phyloP scores from a whole-genome alignment of 2,797 vertebrate genomes.

The Xenentodon cancila region DNA sequence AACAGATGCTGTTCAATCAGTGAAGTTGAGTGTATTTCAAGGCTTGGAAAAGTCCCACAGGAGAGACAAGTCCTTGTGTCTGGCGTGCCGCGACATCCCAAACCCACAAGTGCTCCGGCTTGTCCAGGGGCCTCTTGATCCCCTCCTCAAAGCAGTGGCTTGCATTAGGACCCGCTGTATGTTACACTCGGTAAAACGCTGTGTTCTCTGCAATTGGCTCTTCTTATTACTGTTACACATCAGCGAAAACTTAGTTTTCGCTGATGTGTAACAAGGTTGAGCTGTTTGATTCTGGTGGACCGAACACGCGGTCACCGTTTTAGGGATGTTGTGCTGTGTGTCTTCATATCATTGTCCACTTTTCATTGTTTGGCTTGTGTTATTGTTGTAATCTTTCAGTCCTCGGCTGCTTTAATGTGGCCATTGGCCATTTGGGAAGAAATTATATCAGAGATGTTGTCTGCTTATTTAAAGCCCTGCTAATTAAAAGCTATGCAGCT shows the following conservation, averaged over 20 bases:
- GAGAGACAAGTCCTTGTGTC: slow-evolving; percentile 3
- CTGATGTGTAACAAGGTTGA: background rate
- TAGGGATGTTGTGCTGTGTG: background rate
- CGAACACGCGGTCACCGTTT: background rate
- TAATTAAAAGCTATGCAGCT: slow-evolving; percentile 11
- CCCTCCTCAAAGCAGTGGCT: background rate
- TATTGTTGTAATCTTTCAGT: background rate
- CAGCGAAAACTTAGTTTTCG: slow-evolving; percentile 10
- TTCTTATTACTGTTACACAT: slow-evolving; percentile 27
- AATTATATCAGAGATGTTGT: slow-evolving; percentile 9
- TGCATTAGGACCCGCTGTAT: background rate
- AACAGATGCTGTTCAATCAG: slow-evolving; percentile 27
- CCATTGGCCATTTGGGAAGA: background rate
- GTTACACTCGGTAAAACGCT: slow-evolving; percentile 4
- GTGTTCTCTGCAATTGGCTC: slow-evolving; percentile 6
- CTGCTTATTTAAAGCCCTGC: slow-evolving; percentile 5
- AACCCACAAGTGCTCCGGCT: background rate
- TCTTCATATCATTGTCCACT: background rate
- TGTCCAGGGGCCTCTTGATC: background rate
- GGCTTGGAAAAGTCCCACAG: slow-evolving; percentile 8
- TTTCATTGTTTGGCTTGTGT: background rate
- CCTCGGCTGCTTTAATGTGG: background rate
- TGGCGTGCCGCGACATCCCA: slow-evolving; percentile 4
- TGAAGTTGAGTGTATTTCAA: slow-evolving; percentile 3
- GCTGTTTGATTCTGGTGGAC: slow-evolving; percentile 10